Conservation (phyloP, 2,113 vertebrate species). For the Riparia riparia region DNA sequence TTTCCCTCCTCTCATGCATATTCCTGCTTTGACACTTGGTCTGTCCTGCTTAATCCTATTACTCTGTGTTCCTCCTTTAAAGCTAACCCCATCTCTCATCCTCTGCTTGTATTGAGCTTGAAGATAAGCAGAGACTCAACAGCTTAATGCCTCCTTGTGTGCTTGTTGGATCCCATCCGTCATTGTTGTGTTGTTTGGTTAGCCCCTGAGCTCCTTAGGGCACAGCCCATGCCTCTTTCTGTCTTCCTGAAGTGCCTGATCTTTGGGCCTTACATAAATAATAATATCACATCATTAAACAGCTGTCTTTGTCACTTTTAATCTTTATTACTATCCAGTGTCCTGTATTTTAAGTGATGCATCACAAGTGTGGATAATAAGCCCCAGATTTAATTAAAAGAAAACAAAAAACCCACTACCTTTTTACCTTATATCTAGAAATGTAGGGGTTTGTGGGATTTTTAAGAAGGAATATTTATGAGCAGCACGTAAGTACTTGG, state of each 20-base stretch:
- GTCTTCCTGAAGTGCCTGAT: slow-evolving; percentile 1
- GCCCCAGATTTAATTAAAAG: background rate
- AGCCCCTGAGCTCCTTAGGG: slow-evolving; percentile 34
- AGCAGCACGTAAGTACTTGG: background rate
- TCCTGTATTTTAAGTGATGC: background rate
- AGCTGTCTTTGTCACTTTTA: slow-evolving; percentile 3
- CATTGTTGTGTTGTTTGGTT: slow-evolving; percentile 18
- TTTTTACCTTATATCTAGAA: background rate
- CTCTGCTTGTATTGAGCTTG: slow-evolving; percentile 15
- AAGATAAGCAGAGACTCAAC: slow-evolving; percentile 14
- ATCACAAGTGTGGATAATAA: background rate
- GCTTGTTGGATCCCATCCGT: background rate
- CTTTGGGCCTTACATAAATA: slow-evolving; percentile 29
- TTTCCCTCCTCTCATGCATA: slow-evolving; percentile 35
- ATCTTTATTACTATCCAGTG: background rate
- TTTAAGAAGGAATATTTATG: background rate
- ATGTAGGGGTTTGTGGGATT: background rate
- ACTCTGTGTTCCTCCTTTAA: background rate
- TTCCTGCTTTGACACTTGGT: slow-evolving; percentile 43
- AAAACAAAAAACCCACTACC: background rate
- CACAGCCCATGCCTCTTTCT: background rate
- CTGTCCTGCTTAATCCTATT: slow-evolving; percentile 41
- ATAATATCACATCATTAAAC: slow-evolving; percentile 8
- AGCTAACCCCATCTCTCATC: slow-evolving; percentile 35
- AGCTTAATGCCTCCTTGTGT: background rate